Evolutionary conservation across 2,113 vertebrate genomes (phyloP).

Genomic region (Crypturellus undulatus): DNA sequence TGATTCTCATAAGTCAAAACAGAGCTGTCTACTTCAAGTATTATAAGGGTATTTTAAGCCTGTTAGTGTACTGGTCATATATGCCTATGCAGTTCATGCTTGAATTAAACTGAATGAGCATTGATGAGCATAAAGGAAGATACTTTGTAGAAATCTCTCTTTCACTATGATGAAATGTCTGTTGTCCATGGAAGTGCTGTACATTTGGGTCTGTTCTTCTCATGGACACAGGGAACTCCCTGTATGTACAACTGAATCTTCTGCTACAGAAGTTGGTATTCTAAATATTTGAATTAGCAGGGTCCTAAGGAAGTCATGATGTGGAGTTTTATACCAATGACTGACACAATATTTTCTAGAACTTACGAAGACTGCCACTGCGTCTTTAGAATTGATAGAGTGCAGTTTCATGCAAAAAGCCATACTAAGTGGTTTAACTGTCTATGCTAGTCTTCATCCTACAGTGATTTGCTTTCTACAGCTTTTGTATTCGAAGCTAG

Average conservation of each 20-base stretch:
- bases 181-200: background rate
- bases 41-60: background rate
- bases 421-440: background rate
- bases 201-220: background rate
- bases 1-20: background rate
- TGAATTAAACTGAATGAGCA: too few species aligned
- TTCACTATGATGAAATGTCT: background rate
- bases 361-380: too few species aligned
- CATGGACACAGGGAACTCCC: background rate
- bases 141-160: background rate
- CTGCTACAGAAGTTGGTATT: background rate
- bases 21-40: background rate
- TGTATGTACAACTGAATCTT: background rate
- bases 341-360: too few species aligned
- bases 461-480: background rate
- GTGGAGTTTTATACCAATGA: background rate
- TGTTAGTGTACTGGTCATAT: background rate
- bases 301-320: background rate
- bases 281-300: background rate
- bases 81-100: background rate
- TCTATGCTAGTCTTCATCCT: background rate
- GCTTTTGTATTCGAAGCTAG: background rate
- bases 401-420: too few species aligned
- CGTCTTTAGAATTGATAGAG: too few species aligned
- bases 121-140: background rate